Conservation (phyloP, 23 tunicate genomes). For the Trididemnum nubilum region DNA sequence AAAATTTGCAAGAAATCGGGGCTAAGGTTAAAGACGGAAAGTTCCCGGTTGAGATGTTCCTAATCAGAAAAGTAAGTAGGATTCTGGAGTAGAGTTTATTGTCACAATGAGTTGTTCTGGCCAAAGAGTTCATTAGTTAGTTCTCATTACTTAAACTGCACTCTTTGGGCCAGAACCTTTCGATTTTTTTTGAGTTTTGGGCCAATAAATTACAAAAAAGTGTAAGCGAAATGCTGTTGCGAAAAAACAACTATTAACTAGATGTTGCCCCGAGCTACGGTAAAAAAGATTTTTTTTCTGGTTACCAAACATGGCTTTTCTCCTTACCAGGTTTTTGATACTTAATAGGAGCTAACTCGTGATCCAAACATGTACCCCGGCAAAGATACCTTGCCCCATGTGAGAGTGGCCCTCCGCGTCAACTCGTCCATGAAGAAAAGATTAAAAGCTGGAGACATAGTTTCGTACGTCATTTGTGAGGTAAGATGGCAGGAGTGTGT, state of each 20-base stretch:
- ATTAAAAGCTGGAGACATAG: conserved; percentile 84
- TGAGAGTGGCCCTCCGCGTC: conserved; percentile 79
- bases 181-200: background rate
- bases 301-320: too few relatives aligned
- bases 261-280: too few relatives aligned
- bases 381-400: conserved; percentile 87
- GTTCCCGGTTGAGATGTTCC: conserved; percentile 40
- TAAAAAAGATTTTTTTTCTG: too few relatives aligned
- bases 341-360: conserved; percentile 68
- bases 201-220: too few relatives aligned
- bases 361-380: conserved; percentile 90
- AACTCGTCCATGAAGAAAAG: conserved; percentile 59
- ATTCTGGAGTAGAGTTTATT: too few relatives aligned
- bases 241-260: too few relatives aligned
- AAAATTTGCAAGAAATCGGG: conserved; percentile 67
- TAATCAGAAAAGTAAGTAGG: conserved; percentile 62
- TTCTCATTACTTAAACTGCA: too few relatives aligned
- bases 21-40: conserved; percentile 47
- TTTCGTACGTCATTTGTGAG: conserved; percentile 81
- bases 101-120: too few relatives aligned
- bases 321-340: background rate
- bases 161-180: too few relatives aligned
- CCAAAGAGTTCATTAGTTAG: background rate
- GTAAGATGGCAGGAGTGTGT: conserved; percentile 17
- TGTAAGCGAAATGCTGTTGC: too few relatives aligned